Percentiles rank a stretch among this genome's conserved stretches.
These are phyloP conservation scores for Buceros bicornis DNA, from an alignment of 2,797 vertebrate species.

Conservation along the genomic window DNA sequence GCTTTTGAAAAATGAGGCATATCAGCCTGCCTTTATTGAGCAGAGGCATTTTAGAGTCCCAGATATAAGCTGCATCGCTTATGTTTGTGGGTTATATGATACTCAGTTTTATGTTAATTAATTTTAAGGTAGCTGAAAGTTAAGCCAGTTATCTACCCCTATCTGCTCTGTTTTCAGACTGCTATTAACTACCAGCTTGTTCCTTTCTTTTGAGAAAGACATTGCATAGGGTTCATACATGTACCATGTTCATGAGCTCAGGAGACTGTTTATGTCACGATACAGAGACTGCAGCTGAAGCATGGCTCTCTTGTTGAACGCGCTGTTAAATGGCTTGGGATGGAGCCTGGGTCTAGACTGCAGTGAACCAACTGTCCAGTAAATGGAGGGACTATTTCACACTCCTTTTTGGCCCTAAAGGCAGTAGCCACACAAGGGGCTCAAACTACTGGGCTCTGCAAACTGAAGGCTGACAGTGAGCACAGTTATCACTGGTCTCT, in stretches of 20 bases:
- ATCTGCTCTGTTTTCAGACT: not conserved
- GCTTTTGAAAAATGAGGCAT: not conserved
- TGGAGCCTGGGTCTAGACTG: not conserved
- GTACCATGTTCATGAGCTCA: not conserved
- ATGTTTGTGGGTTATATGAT: not conserved
- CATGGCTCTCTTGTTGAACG: not conserved
- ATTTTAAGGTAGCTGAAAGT: not conserved
- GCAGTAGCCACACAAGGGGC: not conserved
- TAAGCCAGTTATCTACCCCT: not conserved
- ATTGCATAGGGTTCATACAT: not conserved
- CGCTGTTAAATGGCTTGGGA: not conserved
- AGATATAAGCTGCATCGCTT: not conserved
- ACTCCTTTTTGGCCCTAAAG: not conserved
- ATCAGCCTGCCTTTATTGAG: not conserved
- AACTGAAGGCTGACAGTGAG: not conserved
- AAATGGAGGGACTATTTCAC: not conserved
- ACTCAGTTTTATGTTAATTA: not conserved
- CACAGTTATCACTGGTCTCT: not conserved
- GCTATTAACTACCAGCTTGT: not conserved
- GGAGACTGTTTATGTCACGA: not conserved
- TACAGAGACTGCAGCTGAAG: not conserved
- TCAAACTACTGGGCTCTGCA: not conserved
- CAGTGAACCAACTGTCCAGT: not conserved
- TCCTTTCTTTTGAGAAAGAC: not conserved
- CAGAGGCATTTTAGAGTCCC: not conserved